These are phyloP conservation scores for Lithobates pipiens DNA, from an alignment of 2,797 vertebrate species.

Conservation along the genomic window DNA sequence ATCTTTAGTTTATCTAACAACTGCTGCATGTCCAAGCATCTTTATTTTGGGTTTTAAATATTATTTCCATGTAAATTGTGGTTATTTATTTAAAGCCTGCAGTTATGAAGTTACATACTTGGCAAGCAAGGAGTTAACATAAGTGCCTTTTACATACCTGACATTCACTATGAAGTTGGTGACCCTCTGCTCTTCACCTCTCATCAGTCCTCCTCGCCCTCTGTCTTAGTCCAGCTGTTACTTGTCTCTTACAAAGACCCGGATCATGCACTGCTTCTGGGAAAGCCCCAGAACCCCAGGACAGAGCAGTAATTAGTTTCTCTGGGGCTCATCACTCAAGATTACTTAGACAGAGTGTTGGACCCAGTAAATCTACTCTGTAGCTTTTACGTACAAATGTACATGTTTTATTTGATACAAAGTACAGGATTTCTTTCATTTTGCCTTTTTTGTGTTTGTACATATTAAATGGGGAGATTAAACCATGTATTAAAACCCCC, in stretches of 20 bases:
- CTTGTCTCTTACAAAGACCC: slow-evolving; percentile 37
- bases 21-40: background rate
- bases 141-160: slow-evolving; percentile 19
- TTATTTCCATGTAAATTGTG: background rate
- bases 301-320: slow-evolving; percentile 51
- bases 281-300: slow-evolving; percentile 22
- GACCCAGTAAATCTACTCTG: background rate
- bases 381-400: background rate
- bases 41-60: background rate
- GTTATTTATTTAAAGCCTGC: background rate
- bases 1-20: too few species aligned
- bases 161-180: slow-evolving; percentile 23
- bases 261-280: slow-evolving; percentile 6
- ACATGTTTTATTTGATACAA: background rate
- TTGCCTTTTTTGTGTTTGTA: background rate
- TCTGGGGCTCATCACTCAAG: slow-evolving; percentile 45
- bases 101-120: background rate
- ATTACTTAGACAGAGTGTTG: slow-evolving; percentile 3
- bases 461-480: background rate
- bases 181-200: slow-evolving; percentile 53
- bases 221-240: slow-evolving; percentile 45
- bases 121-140: background rate
- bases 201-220: slow-evolving; percentile 41
- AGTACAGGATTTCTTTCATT: background rate
- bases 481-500: too few species aligned